phyloP scores from a whole-genome alignment of 2,888 invertebrate species.

The Standfussiana lucernea region DNA sequence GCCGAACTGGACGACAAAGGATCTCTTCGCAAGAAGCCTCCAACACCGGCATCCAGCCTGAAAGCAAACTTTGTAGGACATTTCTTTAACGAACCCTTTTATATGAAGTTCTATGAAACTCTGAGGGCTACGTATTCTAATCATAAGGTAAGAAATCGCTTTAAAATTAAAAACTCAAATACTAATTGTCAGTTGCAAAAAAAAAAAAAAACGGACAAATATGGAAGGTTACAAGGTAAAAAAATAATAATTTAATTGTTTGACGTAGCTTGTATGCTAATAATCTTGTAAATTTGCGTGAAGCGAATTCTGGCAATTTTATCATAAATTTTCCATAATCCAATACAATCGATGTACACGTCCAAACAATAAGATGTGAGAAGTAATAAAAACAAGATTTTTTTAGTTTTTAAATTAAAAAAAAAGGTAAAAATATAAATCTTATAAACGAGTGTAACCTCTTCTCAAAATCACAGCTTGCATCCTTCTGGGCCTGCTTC shows the following conservation, averaged over 20 bases:
- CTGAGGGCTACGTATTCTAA: constrained; percentile 95
- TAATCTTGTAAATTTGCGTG: neutral
- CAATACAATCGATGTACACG: too few species aligned
- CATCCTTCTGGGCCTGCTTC: neutral
- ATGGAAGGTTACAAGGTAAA: too few species aligned
- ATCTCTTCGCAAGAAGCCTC: constrained; percentile 78
- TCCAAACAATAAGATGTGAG: too few species aligned
- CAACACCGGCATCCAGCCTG: constrained; percentile 77
- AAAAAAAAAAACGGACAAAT: too few species aligned
- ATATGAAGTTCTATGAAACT: constrained; percentile 95
- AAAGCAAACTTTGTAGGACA: constrained; percentile 90
- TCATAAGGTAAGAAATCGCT: constrained; percentile 92
- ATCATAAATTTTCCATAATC: too few species aligned
- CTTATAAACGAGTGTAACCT: neutral
- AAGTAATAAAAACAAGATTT: too few species aligned
- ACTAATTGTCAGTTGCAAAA: neutral
- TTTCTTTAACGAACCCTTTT: constrained; percentile 94
- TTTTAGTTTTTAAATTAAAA: too few species aligned
- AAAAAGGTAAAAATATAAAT: too few species aligned
- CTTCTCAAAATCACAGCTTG: neutral
- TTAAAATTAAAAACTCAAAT: neutral
- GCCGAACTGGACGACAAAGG: constrained; percentile 84
- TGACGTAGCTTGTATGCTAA: neutral
- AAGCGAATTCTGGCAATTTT: too few species aligned
- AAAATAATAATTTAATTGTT: neutral